These are phyloP conservation scores for Hirundo rustica DNA, from an alignment of 2,797 vertebrate species.

Conservation along the genomic window DNA sequence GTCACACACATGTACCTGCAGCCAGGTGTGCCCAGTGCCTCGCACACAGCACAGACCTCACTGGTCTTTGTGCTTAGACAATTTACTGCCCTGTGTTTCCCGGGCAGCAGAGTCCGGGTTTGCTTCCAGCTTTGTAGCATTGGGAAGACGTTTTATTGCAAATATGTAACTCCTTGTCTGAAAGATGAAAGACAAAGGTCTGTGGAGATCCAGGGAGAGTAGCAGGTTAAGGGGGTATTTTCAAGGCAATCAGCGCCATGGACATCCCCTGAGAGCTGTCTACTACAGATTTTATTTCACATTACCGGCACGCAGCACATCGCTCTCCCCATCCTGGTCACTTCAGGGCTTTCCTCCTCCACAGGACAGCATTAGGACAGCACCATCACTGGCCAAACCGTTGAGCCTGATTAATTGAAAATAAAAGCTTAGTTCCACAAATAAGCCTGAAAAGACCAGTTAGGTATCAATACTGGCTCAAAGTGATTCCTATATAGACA, in stretches of 20 bases:
- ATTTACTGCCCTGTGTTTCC: accelerated
- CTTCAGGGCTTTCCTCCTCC: neutral
- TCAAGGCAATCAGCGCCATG: neutral
- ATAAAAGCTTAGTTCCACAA: neutral
- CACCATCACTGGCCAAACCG: neutral
- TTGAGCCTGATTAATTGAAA: neutral
- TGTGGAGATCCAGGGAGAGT: neutral
- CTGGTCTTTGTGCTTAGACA: too few relatives aligned
- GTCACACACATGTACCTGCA: neutral
- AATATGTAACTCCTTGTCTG: too few relatives aligned
- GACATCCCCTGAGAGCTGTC: neutral
- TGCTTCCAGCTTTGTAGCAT: neutral
- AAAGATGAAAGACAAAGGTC: neutral
- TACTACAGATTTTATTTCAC: neutral
- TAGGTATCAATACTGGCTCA: neutral
- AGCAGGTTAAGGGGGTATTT: neutral
- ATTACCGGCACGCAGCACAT: accelerated
- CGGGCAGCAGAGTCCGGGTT: accelerated
- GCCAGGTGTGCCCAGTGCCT: neutral
- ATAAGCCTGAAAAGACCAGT: neutral
- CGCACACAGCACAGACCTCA: accelerated
- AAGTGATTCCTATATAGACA: neutral
- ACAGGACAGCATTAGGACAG: neutral
- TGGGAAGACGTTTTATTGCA: neutral
- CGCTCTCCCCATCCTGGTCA: accelerated